Base-by-base conservation (phyloP, 2,888 invertebrate species). In the Thumatha senex region DNA sequence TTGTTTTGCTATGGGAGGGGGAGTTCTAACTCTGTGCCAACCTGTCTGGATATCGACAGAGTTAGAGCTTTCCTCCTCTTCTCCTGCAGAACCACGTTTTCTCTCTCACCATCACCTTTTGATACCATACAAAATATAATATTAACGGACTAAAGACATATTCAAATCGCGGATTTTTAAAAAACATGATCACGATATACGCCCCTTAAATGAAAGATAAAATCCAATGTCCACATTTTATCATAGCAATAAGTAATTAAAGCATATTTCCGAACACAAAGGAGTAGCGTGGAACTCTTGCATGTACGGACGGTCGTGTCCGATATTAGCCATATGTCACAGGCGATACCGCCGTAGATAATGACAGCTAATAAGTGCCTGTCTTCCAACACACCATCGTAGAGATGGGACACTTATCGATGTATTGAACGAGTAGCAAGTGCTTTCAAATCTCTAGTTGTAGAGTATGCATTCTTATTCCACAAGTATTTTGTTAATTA, bases 291-390 rank as follows among this genome's bases (percentile, higher is more conserved):
- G 82, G 82, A 47, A 59, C 62, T 72, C 81, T 86, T 74, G 86
- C 86, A 85, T 86, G 86, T 77, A 73, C 55, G 52, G 76, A 51
- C 63, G 66, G 64, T 79, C 78, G 79, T 82, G 82, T 82, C 76
- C 82, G 74, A 83, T 87, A 87, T 85, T 84, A 84, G 84, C 89
- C 90, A 89, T 89, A 90, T 91, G 90, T 89, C 89, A 88, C 84
- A 64, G 65, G 74, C 83, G 88, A 89, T 89, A 88, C 84, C 76
- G 73, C 64, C 74, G 70, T 84, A 88, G 89, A 89, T 90, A 90
- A 89, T 89, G 83, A 81, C 82, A 68, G 72, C 84, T 90, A 90
- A 91, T 91, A 89, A 89, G 89, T 85, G 89, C 83, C 83, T 91
- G 87, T 91, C 89, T 90, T 89, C 86, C 79, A 82, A 78, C 82